Percentiles rank a stretch among this genome's conserved stretches.
Conservation (phyloP, 2,113 vertebrate genomes). For the Leptobrachium ailaonicum region DNA sequence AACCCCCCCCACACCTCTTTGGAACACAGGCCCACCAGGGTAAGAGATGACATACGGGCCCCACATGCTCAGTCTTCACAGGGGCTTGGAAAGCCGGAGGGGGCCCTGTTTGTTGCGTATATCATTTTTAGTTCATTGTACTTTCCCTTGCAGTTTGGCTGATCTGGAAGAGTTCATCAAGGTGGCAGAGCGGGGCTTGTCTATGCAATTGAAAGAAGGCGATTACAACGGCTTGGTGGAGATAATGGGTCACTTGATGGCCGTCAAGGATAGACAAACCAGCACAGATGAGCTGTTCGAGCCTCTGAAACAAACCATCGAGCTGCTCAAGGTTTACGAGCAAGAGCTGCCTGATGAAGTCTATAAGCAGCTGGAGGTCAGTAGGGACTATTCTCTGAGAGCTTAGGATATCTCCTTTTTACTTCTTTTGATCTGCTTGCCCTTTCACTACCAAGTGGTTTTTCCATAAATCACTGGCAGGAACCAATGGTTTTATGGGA, state of each 20-base stretch:
- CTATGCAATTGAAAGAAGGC: slow-evolving; percentile 76
- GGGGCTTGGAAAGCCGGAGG: too few relatives aligned
- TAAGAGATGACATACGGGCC: too few relatives aligned
- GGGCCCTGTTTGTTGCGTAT: background rate
- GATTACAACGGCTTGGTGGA: slow-evolving; percentile 79
- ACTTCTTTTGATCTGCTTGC: too few relatives aligned
- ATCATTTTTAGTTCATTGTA: background rate
- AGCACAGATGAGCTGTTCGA: slow-evolving; percentile 87
- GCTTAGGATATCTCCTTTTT: too few relatives aligned
- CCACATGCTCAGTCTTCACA: too few relatives aligned
- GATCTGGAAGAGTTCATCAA: slow-evolving; percentile 82
- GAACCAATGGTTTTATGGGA: too few relatives aligned
- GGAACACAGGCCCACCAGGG: too few relatives aligned
- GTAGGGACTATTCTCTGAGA: slow-evolving; percentile 37
- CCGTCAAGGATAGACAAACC: slow-evolving; percentile 82
- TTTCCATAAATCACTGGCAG: too few relatives aligned
- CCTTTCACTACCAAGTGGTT: too few relatives aligned
- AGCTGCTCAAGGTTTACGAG: slow-evolving; percentile 82
- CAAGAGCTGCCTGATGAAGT: slow-evolving; percentile 83
- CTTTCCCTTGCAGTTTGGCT: slow-evolving; percentile 69
- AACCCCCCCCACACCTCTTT: too few relatives aligned
- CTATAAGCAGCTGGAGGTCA: slow-evolving; percentile 84
- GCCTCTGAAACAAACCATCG: slow-evolving; percentile 84
- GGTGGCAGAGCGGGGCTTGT: slow-evolving; percentile 67
- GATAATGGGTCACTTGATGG: slow-evolving; percentile 84